A percentile compares a stretch with the other conserved stretches of the same genome.
phyloP scores from a whole-genome alignment of 2,888 invertebrate species.

The Plusia festucae region DNA sequence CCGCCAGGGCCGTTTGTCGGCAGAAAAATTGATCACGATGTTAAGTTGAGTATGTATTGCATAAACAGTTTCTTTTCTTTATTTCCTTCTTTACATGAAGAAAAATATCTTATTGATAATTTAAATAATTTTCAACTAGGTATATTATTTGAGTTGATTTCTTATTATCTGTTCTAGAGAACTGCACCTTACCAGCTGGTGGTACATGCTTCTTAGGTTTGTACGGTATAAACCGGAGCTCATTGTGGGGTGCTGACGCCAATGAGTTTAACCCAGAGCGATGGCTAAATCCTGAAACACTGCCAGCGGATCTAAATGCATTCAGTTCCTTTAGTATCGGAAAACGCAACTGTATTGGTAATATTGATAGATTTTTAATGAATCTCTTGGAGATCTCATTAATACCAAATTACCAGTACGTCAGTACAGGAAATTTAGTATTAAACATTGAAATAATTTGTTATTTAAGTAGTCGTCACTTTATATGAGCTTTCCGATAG shows the following conservation, averaged over 20 bases:
- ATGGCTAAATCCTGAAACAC: slow-evolving; percentile 50
- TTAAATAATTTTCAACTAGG: too few species aligned
- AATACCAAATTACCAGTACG: too few species aligned
- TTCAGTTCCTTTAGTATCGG: slow-evolving; percentile 8
- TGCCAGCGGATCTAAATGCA: slow-evolving; percentile 32
- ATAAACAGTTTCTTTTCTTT: too few species aligned
- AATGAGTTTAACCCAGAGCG: slow-evolving; percentile 60
- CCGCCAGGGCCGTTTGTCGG: too few species aligned
- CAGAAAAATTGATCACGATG: too few species aligned
- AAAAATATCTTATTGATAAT: too few species aligned
- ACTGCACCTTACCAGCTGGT: slow-evolving; percentile 10
- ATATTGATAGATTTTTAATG: not conserved
- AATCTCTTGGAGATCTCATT: not conserved
- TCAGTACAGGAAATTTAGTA: too few species aligned
- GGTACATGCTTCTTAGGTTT: not conserved
- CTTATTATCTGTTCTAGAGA: slow-evolving; percentile 1
- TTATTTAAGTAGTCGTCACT: too few species aligned
- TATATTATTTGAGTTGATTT: not conserved
- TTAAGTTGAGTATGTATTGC: not conserved
- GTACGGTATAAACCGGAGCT: slow-evolving; percentile 40
- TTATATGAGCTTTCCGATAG: too few species aligned
- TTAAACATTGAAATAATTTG: too few species aligned
- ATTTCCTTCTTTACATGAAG: too few species aligned
- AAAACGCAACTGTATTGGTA: slow-evolving; percentile 17
- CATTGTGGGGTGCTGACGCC: slow-evolving; percentile 60